Percentiles rank a stretch among this genome's conserved stretches.
phyloP scores from a whole-genome alignment of 1,140 invertebrate genomes.

The Medauroidea extradentata region DNA sequence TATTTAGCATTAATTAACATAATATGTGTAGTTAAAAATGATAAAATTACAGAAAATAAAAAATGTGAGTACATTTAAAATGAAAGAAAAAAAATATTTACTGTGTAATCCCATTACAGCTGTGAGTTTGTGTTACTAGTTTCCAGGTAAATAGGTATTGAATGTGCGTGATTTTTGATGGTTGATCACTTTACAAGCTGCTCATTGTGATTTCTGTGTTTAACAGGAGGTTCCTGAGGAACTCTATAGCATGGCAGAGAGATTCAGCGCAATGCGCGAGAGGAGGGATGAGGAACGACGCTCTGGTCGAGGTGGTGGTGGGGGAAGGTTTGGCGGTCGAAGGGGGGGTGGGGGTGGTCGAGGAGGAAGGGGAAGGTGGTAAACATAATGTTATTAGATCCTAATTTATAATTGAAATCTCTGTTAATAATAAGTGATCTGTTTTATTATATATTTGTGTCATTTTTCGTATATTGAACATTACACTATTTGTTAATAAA shows the following conservation, averaged over 20 bases:
- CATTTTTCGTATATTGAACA: too few relatives aligned
- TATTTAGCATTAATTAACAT: too few relatives aligned
- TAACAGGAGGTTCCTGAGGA: constrained; percentile 62
- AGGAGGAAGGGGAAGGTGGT: background rate
- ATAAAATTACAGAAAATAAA: too few relatives aligned
- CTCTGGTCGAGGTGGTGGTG: constrained; percentile 32
- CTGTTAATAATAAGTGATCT: too few relatives aligned
- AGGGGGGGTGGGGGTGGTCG: constrained; percentile 31
- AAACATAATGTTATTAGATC: too few relatives aligned
- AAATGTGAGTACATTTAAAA: too few relatives aligned
- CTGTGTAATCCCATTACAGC: background rate
- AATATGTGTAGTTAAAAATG: too few relatives aligned
- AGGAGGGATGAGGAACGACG: constrained; percentile 36
- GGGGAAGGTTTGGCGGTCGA: constrained; percentile 33
- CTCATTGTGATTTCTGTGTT: constrained; percentile 10
- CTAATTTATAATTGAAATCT: too few relatives aligned
- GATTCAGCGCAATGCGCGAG: constrained; percentile 59
- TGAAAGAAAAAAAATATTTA: background rate
- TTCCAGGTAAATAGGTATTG: background rate
- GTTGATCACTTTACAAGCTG: background rate
- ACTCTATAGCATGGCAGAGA: constrained; percentile 61
- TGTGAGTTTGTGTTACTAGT: background rate
- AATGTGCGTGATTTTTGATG: background rate
- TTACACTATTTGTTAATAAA: too few relatives aligned
- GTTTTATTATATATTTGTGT: too few relatives aligned